Conservation (phyloP, 1,140 invertebrate species). For the Sycobia sp. region DNA sequence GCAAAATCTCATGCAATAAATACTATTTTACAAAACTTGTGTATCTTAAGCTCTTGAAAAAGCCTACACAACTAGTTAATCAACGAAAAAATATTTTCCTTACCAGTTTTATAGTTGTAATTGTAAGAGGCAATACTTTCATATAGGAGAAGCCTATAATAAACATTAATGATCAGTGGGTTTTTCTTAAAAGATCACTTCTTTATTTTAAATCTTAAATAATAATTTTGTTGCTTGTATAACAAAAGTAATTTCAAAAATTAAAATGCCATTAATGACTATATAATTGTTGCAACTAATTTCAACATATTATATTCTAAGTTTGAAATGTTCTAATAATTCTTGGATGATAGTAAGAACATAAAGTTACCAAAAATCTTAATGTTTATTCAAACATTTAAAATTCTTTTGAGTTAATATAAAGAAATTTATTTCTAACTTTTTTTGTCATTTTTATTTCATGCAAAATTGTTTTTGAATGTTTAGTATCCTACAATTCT, state of each 20-base stretch:
- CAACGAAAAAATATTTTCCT: constrained; percentile 26
- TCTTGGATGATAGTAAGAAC: too few species aligned
- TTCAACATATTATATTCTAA: too few species aligned
- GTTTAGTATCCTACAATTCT: constrained; percentile 3
- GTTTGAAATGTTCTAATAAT: too few species aligned
- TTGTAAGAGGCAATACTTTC: constrained; percentile 24
- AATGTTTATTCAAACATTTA: constrained; percentile 6
- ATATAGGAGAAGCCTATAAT: constrained; percentile 8
- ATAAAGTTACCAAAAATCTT: constrained; percentile 22
- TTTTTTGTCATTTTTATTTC: not conserved
- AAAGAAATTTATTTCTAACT: not conserved
- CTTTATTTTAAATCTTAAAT: not conserved
- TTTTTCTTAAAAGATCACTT: not conserved
- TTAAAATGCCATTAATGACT: too few species aligned
- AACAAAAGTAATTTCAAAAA: not conserved
- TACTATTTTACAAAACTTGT: constrained; percentile 8
- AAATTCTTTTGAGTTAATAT: not conserved
- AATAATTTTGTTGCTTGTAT: not conserved
- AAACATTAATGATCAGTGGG: not conserved
- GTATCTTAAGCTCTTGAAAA: constrained; percentile 21
- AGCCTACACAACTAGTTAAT: constrained; percentile 14
- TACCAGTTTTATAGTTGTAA: constrained; percentile 30
- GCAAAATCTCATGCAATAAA: constrained; percentile 25
- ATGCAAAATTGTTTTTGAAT: constrained; percentile 7
- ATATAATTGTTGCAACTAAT: too few species aligned